phyloP scores from a whole-genome alignment of 2,113 vertebrate species.

The Ancistrus triradiatus region DNA sequence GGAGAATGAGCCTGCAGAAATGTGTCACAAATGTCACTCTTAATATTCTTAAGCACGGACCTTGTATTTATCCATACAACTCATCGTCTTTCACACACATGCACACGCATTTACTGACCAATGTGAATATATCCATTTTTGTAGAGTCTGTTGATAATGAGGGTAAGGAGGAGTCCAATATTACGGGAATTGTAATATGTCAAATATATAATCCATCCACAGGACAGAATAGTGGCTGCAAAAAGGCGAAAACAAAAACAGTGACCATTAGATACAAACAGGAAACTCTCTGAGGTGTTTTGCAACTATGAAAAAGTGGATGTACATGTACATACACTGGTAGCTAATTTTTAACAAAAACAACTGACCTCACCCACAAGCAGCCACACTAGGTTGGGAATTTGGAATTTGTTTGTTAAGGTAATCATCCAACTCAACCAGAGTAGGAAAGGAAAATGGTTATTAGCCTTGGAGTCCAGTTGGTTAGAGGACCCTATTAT shows the following conservation, averaged over 20 bases:
- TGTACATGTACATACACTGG: too few species aligned
- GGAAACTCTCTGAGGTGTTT: too few species aligned
- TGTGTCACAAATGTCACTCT: neutral
- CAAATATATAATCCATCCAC: slow-evolving; percentile 99
- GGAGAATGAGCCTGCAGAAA: slow-evolving; percentile 85
- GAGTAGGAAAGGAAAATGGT: too few species aligned
- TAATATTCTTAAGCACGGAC: too few species aligned
- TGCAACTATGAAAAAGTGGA: too few species aligned
- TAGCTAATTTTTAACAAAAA: too few species aligned
- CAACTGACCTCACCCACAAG: slow-evolving; percentile 93
- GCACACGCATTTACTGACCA: slow-evolving; percentile 72
- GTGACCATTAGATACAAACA: too few species aligned
- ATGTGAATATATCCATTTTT: slow-evolving; percentile 98
- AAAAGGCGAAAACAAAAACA: slow-evolving; percentile 20
- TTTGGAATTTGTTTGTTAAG: slow-evolving; percentile 88
- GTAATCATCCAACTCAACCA: slow-evolving; percentile 85
- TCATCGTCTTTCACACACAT: neutral
- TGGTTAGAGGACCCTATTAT: too few species aligned
- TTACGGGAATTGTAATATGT: slow-evolving; percentile 99
- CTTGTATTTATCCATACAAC: too few species aligned
- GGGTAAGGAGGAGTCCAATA: slow-evolving; percentile 92
- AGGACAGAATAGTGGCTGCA: slow-evolving; percentile 97
- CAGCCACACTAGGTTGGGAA: slow-evolving; percentile 95
- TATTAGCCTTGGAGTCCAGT: too few species aligned
- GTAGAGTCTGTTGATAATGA: slow-evolving; percentile 93